phyloP scores from a whole-genome alignment of 2,888 invertebrate genomes.

The Oasisia sp. region DNA sequence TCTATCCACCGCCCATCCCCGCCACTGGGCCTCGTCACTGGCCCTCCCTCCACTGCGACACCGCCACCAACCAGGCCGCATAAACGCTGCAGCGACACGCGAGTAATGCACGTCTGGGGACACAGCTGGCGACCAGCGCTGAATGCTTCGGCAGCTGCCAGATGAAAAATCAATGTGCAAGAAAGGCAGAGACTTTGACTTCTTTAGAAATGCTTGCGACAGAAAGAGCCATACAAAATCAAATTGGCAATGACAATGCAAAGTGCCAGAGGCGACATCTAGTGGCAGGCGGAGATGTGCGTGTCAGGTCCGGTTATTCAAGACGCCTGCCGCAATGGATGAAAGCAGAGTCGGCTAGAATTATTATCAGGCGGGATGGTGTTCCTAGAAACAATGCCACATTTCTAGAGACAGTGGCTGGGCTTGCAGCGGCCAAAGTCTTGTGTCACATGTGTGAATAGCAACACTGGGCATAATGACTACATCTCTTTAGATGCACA shows the following conservation, averaged over 20 bases:
- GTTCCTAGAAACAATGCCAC: neutral
- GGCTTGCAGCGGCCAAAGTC: neutral
- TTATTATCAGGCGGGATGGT: neutral
- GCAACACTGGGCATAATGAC: neutral
- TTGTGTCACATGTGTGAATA: neutral
- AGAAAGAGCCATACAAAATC: neutral
- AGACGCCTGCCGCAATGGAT: neutral
- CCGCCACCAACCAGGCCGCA: neutral
- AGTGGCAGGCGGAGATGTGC: neutral
- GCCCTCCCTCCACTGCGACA: neutral
- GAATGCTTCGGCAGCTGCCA: neutral
- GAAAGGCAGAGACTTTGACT: neutral
- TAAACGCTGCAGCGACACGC: neutral
- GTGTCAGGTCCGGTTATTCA: neutral
- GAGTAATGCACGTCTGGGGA: neutral
- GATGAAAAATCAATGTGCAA: neutral
- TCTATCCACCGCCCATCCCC: neutral
- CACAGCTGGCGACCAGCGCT: neutral
- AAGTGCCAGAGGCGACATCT: slow-evolving; percentile 6
- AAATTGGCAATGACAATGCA: neutral
- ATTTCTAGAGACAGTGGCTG: neutral
- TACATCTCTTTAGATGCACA: neutral
- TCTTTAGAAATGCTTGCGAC: neutral
- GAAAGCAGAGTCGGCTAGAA: neutral
- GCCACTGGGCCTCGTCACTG: neutral